Percentiles rank a stretch among this genome's conserved stretches.
These are phyloP conservation scores for Eurystomus glaucurus DNA, from an alignment of 2,797 vertebrate species.

Conservation along the genomic window DNA sequence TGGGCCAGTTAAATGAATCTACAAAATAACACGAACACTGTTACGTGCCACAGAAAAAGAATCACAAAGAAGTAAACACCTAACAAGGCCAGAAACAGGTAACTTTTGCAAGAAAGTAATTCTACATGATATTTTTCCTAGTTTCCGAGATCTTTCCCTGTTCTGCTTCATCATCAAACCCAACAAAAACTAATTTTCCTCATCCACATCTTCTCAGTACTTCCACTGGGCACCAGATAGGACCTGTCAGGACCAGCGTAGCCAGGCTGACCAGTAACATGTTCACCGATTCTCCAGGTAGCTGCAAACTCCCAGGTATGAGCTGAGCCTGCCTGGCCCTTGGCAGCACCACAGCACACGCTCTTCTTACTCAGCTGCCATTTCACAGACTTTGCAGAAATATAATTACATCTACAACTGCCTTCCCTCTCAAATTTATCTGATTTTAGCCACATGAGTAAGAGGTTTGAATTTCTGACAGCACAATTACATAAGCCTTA, in stretches of 20 bases:
- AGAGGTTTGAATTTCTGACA: not conserved
- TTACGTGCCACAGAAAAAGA: not conserved
- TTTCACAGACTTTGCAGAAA: not conserved
- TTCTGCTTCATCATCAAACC: not conserved
- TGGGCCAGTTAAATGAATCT: not conserved
- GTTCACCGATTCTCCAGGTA: accelerated
- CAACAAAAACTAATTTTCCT: not conserved
- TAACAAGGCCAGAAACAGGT: not conserved
- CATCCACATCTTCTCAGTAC: not conserved
- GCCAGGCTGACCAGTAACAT: accelerated
- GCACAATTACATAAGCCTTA: not conserved
- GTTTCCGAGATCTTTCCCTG: not conserved
- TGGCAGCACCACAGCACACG: accelerated
- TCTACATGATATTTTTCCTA: not conserved
- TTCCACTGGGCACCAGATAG: not conserved
- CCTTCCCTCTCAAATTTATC: not conserved
- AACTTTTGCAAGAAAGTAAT: not conserved
- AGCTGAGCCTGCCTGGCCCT: not conserved
- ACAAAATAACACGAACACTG: accelerated
- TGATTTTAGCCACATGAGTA: not conserved
- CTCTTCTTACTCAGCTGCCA: not conserved
- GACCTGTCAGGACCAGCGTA: not conserved
- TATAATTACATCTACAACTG: not conserved
- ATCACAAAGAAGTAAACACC: not conserved
- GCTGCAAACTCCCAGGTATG: not conserved